phyloP scores from a whole-genome alignment of 2,797 vertebrate species.

The Picus viridis region DNA sequence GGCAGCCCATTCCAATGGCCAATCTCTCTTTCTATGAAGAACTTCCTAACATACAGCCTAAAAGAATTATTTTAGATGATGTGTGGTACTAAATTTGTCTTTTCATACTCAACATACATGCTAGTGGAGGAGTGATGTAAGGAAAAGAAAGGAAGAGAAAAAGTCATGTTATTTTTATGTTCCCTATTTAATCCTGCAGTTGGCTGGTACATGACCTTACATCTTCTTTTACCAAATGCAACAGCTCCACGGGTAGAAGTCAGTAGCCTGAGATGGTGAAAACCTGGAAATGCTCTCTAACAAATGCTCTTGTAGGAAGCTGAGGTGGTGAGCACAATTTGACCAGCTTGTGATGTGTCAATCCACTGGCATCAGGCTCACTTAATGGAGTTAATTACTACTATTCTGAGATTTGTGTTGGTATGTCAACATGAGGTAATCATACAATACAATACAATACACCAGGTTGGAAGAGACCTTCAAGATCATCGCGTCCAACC shows the following conservation, averaged over 20 bases:
- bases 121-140: not conserved
- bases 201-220: not conserved
- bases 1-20: too few relatives aligned
- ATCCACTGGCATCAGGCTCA: not conserved
- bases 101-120: not conserved
- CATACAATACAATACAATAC: too few relatives aligned
- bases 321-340: not conserved
- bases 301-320: not conserved
- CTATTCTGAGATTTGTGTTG: not conserved
- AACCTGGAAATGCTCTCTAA: not conserved
- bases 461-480: too few relatives aligned
- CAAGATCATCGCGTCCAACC: too few relatives aligned
- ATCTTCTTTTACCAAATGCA: not conserved
- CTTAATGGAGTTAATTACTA: not conserved
- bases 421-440: not conserved
- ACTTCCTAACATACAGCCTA: too few relatives aligned
- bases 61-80: not conserved
- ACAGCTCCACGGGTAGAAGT: not conserved
- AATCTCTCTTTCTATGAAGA: too few relatives aligned
- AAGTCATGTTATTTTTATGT: not conserved
- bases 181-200: not conserved
- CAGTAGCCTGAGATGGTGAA: not conserved
- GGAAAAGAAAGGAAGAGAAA: not conserved
- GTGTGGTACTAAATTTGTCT: not conserved
- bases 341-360: fast-evolving